A percentile compares a stretch with the other conserved stretches of the same genome.
phyloP scores from a whole-genome alignment of 2,113 vertebrate species.

The Dunckerocampus dactyliophorus region DNA sequence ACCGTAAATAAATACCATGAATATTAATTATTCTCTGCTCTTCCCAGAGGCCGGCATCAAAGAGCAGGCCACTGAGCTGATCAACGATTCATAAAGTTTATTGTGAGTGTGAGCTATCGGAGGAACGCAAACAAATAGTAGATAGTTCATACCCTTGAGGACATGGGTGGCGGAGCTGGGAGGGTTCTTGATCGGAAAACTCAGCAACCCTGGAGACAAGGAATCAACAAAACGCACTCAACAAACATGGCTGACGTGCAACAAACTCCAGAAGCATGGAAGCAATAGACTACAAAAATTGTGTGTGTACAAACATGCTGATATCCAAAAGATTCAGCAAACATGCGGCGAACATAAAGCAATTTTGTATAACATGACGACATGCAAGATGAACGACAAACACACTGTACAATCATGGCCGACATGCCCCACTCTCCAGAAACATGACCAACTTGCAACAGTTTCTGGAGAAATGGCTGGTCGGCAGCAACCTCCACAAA shows the following conservation, averaged over 20 bases:
- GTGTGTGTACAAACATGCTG: too few relatives aligned
- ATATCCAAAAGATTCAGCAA: too few relatives aligned
- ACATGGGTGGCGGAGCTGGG: neutral
- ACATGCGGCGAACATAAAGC: too few relatives aligned
- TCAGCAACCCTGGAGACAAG: neutral
- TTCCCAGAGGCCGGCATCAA: conserved; percentile 33
- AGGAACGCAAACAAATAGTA: conserved; percentile 13
- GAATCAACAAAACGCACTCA: neutral
- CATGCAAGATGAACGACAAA: too few relatives aligned
- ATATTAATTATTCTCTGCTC: conserved; percentile 12
- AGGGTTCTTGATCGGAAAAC: neutral
- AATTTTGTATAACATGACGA: too few relatives aligned
- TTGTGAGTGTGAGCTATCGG: neutral
- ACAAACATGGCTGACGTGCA: neutral
- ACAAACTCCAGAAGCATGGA: too few relatives aligned
- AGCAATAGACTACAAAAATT: neutral
- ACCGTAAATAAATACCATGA: conserved; percentile 40
- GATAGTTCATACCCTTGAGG: neutral
- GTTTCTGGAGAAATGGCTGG: too few relatives aligned
- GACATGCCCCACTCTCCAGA: neutral
- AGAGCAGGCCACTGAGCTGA: conserved; percentile 9
- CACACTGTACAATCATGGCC: neutral
- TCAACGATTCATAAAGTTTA: conserved; percentile 9
- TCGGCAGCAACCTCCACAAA: too few relatives aligned
- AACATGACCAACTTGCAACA: too few relatives aligned